These are phyloP conservation scores for Oedothorax gibbosus DNA, from an alignment of 1,140 invertebrate genomes.

Conservation along the genomic window DNA sequence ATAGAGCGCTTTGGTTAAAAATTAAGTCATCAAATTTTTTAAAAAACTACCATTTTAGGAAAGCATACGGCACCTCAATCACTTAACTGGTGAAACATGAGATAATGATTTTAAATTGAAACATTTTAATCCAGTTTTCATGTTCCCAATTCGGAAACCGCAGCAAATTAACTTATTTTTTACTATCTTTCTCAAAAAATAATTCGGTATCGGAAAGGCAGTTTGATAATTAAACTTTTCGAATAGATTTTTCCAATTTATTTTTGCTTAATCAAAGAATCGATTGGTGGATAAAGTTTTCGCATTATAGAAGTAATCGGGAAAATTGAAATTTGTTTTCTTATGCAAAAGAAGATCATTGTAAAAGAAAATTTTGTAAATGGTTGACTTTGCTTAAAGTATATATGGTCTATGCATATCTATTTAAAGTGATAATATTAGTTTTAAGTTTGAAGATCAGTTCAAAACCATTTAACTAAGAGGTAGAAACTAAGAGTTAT, in stretches of 20 bases:
- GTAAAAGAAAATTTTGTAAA: constrained; percentile 8
- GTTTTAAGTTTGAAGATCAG: too few relatives aligned
- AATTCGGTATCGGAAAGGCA: constrained; percentile 33
- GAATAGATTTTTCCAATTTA: constrained; percentile 40
- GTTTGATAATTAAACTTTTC: constrained; percentile 41
- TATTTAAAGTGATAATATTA: too few relatives aligned
- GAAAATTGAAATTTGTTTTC: constrained; percentile 5
- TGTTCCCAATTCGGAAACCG: not conserved
- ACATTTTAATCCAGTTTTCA: constrained; percentile 25
- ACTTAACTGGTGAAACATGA: constrained; percentile 23
- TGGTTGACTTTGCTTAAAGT: too few relatives aligned
- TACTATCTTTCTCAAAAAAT: constrained; percentile 13
- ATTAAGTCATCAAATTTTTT: too few relatives aligned
- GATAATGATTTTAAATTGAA: constrained; percentile 39
- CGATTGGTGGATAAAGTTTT: constrained; percentile 4
- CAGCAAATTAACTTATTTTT: constrained; percentile 3
- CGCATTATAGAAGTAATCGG: not conserved
- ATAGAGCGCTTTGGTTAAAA: too few relatives aligned
- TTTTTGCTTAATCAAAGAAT: constrained; percentile 24
- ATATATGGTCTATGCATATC: too few relatives aligned
- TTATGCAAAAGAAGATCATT: not conserved
- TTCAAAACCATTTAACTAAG: too few relatives aligned
- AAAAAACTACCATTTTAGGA: too few relatives aligned
- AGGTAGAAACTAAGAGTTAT: too few relatives aligned
- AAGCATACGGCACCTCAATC: not conserved